phyloP scores from a whole-genome alignment of 35 echinoderm and acorn worm genomes.

The Diadema setosum region DNA sequence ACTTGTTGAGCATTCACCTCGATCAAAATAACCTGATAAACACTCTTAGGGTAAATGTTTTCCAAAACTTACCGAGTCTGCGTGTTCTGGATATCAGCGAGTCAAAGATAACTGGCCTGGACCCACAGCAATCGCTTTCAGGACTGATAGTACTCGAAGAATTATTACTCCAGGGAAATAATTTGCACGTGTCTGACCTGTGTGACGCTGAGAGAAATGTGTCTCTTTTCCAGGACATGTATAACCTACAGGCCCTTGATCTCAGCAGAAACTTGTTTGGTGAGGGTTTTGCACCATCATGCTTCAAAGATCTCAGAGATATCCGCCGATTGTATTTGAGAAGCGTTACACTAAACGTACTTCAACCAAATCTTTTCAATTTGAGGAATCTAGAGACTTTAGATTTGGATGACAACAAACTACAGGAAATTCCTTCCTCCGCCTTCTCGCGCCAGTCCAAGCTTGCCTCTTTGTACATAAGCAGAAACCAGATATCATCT shows the following conservation, averaged over 20 bases:
- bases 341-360: background rate
- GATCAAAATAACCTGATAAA: background rate
- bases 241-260: background rate
- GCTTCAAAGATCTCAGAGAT: background rate
- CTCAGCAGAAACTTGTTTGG: background rate
- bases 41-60: background rate
- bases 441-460: background rate
- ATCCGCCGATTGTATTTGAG: background rate
- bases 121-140: background rate
- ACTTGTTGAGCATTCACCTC: background rate
- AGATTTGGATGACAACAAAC: background rate
- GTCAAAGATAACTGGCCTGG: background rate
- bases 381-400: background rate
- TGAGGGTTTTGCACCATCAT: background rate
- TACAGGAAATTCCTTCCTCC: background rate
- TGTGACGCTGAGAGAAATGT: background rate
- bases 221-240: background rate
- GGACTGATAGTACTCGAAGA: background rate
- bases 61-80: background rate
- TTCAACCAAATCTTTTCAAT: background rate
- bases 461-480: background rate
- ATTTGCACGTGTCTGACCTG: background rate
- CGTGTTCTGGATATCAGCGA: background rate
- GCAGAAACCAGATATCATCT: background rate
- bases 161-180: background rate